phyloP scores from a whole-genome alignment of 2,797 vertebrate species.

The Mus minutoides region DNA sequence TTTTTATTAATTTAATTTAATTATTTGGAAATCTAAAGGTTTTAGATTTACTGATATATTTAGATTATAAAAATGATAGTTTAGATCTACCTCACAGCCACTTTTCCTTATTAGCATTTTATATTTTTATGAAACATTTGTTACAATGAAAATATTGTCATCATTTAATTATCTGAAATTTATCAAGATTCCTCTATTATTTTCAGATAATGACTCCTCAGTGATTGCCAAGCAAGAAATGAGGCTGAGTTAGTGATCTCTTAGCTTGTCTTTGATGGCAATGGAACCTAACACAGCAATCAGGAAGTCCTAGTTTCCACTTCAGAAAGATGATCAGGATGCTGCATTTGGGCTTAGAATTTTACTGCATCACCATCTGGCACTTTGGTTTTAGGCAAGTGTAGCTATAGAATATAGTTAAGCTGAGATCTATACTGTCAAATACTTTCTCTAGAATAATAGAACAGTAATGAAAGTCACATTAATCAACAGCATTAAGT shows the following conservation, averaged over 20 bases:
- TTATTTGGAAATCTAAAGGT: neutral
- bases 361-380: neutral
- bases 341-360: constrained; percentile 28
- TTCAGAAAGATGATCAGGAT: constrained; percentile 28
- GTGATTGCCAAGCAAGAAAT: neutral
- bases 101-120: neutral
- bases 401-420: neutral
- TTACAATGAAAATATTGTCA: neutral
- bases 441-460: neutral
- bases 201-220: neutral
- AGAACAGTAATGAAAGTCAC: neutral
- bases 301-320: neutral
- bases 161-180: constrained; percentile 14
- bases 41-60: constrained; percentile 15
- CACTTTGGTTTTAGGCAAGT: neutral
- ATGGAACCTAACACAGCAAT: neutral
- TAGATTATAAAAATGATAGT: neutral
- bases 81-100: neutral
- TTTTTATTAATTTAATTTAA: neutral
- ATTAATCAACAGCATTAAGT: neutral
- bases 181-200: neutral
- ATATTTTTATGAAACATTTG: neutral
- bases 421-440: neutral
- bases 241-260: neutral
- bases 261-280: neutral